Conservation (phyloP, 2,113 vertebrate species). For the Pantherophis guttatus region DNA sequence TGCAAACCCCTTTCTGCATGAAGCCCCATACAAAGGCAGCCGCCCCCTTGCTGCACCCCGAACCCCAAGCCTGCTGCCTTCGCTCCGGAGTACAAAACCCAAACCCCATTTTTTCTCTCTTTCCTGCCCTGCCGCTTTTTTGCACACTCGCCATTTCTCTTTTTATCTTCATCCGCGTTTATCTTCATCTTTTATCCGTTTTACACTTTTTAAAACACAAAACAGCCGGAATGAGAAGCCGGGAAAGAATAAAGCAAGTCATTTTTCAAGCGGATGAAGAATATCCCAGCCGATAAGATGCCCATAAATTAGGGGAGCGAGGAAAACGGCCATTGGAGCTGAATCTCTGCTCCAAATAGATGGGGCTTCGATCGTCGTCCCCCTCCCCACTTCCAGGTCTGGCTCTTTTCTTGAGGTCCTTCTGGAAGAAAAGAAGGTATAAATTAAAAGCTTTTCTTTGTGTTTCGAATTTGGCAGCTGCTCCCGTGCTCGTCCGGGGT, state of each 20-base stretch:
- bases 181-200: neutral
- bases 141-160: neutral
- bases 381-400: neutral
- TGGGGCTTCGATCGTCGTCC: slow-evolving; percentile 53
- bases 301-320: slow-evolving; percentile 64
- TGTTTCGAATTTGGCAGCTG: neutral
- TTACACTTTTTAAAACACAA: neutral
- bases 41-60: neutral
- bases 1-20: neutral
- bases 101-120: too few species aligned
- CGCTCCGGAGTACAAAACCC: neutral
- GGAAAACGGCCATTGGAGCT: slow-evolving; percentile 30
- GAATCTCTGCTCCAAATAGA: neutral
- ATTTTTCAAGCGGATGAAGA: slow-evolving; percentile 65
- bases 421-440: slow-evolving; percentile 18
- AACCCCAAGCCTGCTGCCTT: neutral
- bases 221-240: slow-evolving; percentile 46
- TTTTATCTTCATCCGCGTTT: neutral
- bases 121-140: too few species aligned
- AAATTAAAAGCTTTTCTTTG: slow-evolving; percentile 14
- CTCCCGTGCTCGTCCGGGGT: neutral
- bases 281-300: slow-evolving; percentile 51
- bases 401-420: neutral
- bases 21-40: neutral
- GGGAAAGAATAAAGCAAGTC: slow-evolving; percentile 61